Evolutionary conservation across 2,888 invertebrate genomes (phyloP).

Genomic region (Nudaria mundana): DNA sequence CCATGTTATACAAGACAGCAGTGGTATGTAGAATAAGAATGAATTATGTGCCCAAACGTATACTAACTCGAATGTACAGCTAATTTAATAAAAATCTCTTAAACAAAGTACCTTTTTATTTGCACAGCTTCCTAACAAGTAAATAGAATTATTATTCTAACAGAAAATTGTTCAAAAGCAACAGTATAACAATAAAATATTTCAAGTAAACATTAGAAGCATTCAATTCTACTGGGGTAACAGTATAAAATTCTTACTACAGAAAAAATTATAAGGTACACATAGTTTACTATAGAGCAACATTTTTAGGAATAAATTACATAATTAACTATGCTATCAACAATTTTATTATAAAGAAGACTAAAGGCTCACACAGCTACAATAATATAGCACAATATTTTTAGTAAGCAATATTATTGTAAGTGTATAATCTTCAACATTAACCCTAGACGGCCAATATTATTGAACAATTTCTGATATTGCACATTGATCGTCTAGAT

Average conservation of each 20-base stretch:
- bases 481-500: too few relatives aligned
- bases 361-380: too few relatives aligned
- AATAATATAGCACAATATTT: too few relatives aligned
- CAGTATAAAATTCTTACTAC: not conserved
- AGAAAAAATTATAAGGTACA: not conserved
- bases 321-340: conserved; percentile 13
- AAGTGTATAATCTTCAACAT: too few relatives aligned
- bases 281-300: conserved; percentile 12
- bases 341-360: conserved; percentile 11
- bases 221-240: not conserved
- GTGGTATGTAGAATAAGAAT: conserved; percentile 75
- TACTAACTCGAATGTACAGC: conserved; percentile 83
- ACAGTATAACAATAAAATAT: not conserved
- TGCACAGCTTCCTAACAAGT: conserved; percentile 14
- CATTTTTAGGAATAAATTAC: conserved; percentile 20
- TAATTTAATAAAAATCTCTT: conserved; percentile 80
- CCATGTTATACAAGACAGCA: conserved; percentile 60
- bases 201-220: not conserved
- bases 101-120: conserved; percentile 49
- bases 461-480: too few relatives aligned
- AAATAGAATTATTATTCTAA: conserved; percentile 13
- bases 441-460: too few relatives aligned
- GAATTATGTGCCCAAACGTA: conserved; percentile 79
- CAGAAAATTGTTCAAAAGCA: conserved; percentile 1
- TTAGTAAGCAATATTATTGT: too few relatives aligned